Conservation (phyloP, 2,888 invertebrate genomes). For the Drosophila paracracens region DNA sequence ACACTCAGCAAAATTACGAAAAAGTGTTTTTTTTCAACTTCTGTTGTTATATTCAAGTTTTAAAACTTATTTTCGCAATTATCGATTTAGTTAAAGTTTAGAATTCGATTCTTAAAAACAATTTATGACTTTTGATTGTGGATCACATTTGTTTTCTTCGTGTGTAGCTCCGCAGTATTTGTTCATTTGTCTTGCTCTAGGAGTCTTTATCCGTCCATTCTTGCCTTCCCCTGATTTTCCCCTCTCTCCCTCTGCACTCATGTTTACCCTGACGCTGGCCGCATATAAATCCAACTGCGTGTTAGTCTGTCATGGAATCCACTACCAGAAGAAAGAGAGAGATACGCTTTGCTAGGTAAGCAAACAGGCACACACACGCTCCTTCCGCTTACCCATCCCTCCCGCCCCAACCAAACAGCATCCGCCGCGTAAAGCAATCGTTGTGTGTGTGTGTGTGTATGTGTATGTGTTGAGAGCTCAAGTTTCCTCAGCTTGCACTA, state of each 20-base stretch:
- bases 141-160: not conserved
- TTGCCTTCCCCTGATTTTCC: not conserved
- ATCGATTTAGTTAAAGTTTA: not conserved
- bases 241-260: conserved; percentile 13
- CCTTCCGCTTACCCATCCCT: too few relatives aligned
- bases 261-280: conserved; percentile 73
- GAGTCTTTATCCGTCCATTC: conserved; percentile 50
- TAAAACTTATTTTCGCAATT: not conserved
- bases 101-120: not conserved
- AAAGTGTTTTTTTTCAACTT: not conserved
- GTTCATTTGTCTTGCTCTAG: conserved; percentile 63
- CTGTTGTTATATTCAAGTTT: too few relatives aligned
- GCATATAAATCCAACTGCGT: conserved; percentile 73
- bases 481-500: conserved; percentile 69
- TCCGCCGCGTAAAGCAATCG: not conserved
- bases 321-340: not conserved
- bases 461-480: conserved; percentile 49
- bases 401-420: not conserved
- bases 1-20: not conserved
- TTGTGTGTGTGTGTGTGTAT: conserved; percentile 23
- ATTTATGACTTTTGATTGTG: not conserved
- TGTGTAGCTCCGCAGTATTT: conserved; percentile 32
- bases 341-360: conserved; percentile 34
- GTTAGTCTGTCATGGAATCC: conserved; percentile 61
- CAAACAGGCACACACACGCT: conserved; percentile 3